Conservation (phyloP, 2,888 invertebrate species). For the Sarcophaga caerulescens region DNA sequence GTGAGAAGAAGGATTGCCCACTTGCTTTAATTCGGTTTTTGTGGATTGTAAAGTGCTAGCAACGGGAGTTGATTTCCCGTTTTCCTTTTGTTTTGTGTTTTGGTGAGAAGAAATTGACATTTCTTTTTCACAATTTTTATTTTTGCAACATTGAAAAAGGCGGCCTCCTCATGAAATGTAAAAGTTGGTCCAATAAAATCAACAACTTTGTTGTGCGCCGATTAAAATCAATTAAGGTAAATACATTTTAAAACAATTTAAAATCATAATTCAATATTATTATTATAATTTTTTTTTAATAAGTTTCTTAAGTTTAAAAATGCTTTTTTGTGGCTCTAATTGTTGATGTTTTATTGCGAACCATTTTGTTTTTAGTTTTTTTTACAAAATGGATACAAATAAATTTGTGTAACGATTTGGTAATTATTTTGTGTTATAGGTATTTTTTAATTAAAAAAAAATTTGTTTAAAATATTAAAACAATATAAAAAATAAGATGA, state of each 20-base stretch:
- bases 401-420: too few species aligned
- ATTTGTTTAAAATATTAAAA: too few species aligned
- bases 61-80: background rate
- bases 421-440: too few species aligned
- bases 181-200: slow-evolving; percentile 81
- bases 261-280: background rate
- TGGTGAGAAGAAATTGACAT: background rate
- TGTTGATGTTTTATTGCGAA: background rate
- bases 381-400: too few species aligned
- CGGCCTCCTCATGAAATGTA: slow-evolving; percentile 81
- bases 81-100: background rate
- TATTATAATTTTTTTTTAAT: background rate
- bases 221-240: slow-evolving; percentile 81
- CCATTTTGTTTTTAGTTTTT: slow-evolving; percentile 1
- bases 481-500: too few species aligned
- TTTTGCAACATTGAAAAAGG: slow-evolving; percentile 32
- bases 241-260: slow-evolving; percentile 14
- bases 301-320: background rate
- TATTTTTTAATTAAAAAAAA: too few species aligned
- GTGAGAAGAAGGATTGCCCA: too few species aligned
- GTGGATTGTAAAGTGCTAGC: too few species aligned
- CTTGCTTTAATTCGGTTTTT: too few species aligned
- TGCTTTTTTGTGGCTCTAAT: background rate
- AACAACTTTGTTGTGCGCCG: slow-evolving; percentile 81
- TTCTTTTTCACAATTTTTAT: slow-evolving; percentile 30